A percentile compares a stretch with the other conserved stretches of the same genome.
phyloP scores from a whole-genome alignment of 2,888 invertebrate genomes.

The Carabus problematicus region DNA sequence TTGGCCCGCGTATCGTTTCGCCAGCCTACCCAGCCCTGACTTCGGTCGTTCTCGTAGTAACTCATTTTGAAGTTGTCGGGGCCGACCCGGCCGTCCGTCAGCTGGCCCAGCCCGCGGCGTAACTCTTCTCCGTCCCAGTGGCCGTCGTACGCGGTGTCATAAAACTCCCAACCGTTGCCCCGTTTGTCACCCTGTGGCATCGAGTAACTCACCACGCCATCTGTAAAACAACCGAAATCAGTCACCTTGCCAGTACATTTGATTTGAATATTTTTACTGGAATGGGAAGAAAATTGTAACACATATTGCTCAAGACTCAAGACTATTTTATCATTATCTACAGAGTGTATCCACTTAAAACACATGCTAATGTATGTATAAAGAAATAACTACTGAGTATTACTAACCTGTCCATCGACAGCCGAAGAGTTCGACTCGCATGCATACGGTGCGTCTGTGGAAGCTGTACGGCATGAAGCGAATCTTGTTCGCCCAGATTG shows the following conservation, averaged over 20 bases:
- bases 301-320: no score
- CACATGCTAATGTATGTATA: no score
- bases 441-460: constrained; percentile 85
- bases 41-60: constrained; percentile 65
- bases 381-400: background rate
- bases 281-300: no score
- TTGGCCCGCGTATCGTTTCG: constrained; percentile 74
- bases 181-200: constrained; percentile 88
- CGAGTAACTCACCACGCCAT: constrained; percentile 83
- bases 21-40: constrained; percentile 92
- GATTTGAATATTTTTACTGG: no score
- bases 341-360: no score
- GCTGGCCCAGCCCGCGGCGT: constrained; percentile 80
- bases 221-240: constrained; percentile 59
- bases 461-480: constrained; percentile 86
- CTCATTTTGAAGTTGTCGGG: constrained; percentile 75
- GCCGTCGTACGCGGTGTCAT: constrained; percentile 87
- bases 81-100: constrained; percentile 82
- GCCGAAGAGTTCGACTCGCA: constrained; percentile 90
- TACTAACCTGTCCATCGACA: constrained; percentile 79
- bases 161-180: constrained; percentile 80
- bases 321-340: no score
- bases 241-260: no score
- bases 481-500: constrained; percentile 84
- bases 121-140: constrained; percentile 79